Evolutionary conservation across 2,888 invertebrate genomes (phyloP).

Genomic region (Bellardia bayeri): DNA sequence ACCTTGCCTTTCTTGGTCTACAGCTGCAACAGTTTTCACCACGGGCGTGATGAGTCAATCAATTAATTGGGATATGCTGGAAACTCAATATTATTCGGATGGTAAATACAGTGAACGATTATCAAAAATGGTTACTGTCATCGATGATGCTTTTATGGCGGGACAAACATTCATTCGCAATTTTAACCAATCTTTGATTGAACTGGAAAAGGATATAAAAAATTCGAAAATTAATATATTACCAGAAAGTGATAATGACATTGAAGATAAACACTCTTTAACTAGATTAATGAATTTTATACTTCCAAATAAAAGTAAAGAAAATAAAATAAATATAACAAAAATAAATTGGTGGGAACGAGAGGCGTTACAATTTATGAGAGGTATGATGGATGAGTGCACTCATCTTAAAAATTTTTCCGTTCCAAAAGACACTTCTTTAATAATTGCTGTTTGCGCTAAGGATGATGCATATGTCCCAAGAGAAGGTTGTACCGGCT

Average conservation of each 20-base stretch:
- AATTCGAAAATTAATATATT: conserved; percentile 63
- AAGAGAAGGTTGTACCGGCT: conserved; percentile 90
- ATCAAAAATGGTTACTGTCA: conserved; percentile 93
- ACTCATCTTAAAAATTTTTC: conserved; percentile 98
- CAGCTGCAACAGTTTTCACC: conserved; percentile 97
- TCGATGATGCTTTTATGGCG: conserved; percentile 90
- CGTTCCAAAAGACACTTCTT: conserved; percentile 92
- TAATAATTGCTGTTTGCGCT: conserved; percentile 96
- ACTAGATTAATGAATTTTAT: conserved; percentile 83
- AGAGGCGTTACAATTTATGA: conserved; percentile 96
- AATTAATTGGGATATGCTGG: conserved; percentile 96
- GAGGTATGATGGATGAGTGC: conserved; percentile 99
- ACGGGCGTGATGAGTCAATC: conserved; percentile 98
- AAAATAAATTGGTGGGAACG: conserved; percentile 90
- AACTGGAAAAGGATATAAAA: conserved; percentile 83
- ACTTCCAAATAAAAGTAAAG: conserved; percentile 77
- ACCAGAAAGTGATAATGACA: conserved; percentile 12
- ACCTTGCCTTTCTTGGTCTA: conserved; percentile 98
- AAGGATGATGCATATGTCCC: conserved; percentile 96
- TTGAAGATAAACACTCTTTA: conserved; percentile 73
- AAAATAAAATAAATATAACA: conserved; percentile 85
- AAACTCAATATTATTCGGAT: conserved; percentile 94
- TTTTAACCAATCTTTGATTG: conserved; percentile 85
- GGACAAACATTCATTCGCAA: conserved; percentile 90
- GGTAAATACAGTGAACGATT: conserved; percentile 92